phyloP scores from a whole-genome alignment of 2,888 invertebrate genomes.

The Cryptops parisi region DNA sequence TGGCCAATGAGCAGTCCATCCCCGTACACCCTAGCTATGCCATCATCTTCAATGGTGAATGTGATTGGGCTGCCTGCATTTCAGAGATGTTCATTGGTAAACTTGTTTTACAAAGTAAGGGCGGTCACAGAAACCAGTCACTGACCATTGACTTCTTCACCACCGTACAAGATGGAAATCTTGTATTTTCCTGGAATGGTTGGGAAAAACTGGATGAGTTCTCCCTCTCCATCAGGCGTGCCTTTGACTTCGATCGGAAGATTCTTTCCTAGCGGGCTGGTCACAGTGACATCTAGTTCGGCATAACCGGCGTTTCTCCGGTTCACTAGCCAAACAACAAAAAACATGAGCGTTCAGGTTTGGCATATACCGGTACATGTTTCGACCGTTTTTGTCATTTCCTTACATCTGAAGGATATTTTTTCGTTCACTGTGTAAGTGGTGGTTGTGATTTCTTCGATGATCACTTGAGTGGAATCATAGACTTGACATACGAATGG shows the following conservation, averaged over 20 bases:
- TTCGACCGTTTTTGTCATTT: neutral
- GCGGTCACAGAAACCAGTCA: neutral
- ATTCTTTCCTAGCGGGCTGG: slow-evolving; percentile 69
- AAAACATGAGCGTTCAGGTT: neutral
- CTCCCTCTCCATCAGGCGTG: slow-evolving; percentile 34
- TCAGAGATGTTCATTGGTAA: slow-evolving; percentile 3
- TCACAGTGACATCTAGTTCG: slow-evolving; percentile 71
- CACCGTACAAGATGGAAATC: slow-evolving; percentile 43
- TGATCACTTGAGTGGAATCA: slow-evolving; percentile 65
- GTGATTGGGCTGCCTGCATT: slow-evolving; percentile 39
- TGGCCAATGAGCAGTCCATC: slow-evolving; percentile 41
- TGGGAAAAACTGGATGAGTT: slow-evolving; percentile 70
- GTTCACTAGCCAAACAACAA: slow-evolving; percentile 43
- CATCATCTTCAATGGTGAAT: slow-evolving; percentile 43
- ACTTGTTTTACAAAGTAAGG: neutral
- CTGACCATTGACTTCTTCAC: slow-evolving; percentile 40
- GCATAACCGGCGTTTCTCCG: slow-evolving; percentile 69
- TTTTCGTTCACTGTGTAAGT: slow-evolving; percentile 51
- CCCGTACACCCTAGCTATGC: slow-evolving; percentile 44
- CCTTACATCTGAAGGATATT: slow-evolving; percentile 57
- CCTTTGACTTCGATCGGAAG: slow-evolving; percentile 57
- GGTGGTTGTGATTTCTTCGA: slow-evolving; percentile 51
- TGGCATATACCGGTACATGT: neutral
- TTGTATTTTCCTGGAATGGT: slow-evolving; percentile 64
- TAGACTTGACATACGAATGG: slow-evolving; percentile 88